Percentiles rank a stretch among this genome's conserved stretches.
These are phyloP conservation scores for Macroramphosus scolopax DNA, from an alignment of 2,797 vertebrate species.

Conservation along the genomic window DNA sequence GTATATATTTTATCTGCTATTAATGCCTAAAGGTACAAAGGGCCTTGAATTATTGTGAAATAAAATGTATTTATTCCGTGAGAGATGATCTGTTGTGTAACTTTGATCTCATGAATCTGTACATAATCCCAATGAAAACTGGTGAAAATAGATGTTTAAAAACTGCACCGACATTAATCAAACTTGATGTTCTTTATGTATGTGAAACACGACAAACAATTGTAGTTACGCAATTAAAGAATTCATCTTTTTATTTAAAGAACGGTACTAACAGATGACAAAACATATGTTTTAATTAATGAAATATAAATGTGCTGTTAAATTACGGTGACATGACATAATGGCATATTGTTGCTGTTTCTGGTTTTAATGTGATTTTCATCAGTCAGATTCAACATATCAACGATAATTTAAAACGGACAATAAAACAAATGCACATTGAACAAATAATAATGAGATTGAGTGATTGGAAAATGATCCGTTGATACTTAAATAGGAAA, in stretches of 20 bases:
- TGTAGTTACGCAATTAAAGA: neutral
- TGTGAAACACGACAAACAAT: neutral
- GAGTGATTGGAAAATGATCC: neutral
- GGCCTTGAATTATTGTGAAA: neutral
- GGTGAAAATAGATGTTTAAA: no score
- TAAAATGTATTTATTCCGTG: neutral
- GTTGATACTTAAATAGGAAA: no score
- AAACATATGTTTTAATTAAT: neutral
- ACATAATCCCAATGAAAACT: neutral
- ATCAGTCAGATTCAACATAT: neutral
- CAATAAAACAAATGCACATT: neutral
- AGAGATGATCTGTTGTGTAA: no score
- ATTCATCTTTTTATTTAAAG: neutral
- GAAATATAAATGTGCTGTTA: neutral
- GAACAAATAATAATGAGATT: neutral
- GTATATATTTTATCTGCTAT: no score
- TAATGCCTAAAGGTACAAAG: no score
- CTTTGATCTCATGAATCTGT: neutral
- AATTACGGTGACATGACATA: neutral
- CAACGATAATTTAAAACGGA: neutral
- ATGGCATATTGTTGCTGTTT: neutral
- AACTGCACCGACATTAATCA: no score
- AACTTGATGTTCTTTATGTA: no score
- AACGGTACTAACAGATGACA: neutral
- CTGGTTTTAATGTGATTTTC: neutral